These are phyloP conservation scores for Sardinella longiceps DNA, from an alignment of 2,797 vertebrate genomes.

Conservation along the genomic window DNA sequence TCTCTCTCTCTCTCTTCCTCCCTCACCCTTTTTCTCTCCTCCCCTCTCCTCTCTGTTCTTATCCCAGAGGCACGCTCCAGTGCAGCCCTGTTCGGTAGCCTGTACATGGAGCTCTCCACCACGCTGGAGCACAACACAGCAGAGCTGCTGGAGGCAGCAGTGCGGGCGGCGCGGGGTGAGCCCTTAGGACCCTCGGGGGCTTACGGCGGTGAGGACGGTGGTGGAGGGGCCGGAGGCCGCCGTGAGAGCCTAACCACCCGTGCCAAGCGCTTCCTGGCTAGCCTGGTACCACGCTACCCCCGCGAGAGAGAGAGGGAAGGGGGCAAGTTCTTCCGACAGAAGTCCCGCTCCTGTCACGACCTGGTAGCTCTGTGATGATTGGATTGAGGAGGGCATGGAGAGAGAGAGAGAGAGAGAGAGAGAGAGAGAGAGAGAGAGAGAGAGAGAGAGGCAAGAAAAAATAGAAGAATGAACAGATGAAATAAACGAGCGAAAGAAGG, in stretches of 20 bases:
- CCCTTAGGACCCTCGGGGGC: constrained; percentile 66
- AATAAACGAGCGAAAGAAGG: background rate
- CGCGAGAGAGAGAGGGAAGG: constrained; percentile 65
- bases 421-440: background rate
- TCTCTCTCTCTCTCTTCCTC: background rate
- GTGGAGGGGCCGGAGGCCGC: constrained; percentile 63
- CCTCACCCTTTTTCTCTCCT: background rate
- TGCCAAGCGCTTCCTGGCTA: constrained; percentile 85
- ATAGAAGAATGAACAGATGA: background rate
- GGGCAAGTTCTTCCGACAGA: constrained; percentile 84
- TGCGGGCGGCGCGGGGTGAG: constrained; percentile 81
- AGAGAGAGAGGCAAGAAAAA: background rate
- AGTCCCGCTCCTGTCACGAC: constrained; percentile 89
- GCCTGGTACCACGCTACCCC: constrained; percentile 79
- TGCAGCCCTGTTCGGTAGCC: constrained; percentile 82
- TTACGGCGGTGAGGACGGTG: constrained; percentile 60
- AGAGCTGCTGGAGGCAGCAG: constrained; percentile 82
- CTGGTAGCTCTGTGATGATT: constrained; percentile 76
- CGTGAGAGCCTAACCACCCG: constrained; percentile 85
- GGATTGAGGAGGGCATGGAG: background rate
- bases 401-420: background rate
- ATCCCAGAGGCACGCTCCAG: constrained; percentile 81
- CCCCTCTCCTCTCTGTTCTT: background rate
- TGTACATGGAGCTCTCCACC: constrained; percentile 86
- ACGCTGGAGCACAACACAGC: constrained; percentile 84